phyloP scores from a whole-genome alignment of 2,888 invertebrate species.

The Aspidapion aeneum region DNA sequence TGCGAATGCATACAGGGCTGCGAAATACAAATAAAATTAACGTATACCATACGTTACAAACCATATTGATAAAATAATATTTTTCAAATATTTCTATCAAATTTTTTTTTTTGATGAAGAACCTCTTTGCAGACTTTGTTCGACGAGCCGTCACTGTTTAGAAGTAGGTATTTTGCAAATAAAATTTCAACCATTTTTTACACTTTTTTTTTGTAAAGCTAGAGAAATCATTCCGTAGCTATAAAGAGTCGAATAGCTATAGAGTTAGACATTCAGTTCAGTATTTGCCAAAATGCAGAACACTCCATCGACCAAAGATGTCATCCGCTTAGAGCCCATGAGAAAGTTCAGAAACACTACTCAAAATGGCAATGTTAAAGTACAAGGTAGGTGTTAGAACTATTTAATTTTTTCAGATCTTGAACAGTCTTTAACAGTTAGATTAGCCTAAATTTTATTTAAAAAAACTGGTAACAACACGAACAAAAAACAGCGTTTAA shows the following conservation, averaged over 20 bases:
- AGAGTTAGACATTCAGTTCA: neutral
- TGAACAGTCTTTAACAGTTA: too few species aligned
- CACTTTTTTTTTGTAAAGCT: neutral
- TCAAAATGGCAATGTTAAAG: conserved; percentile 56
- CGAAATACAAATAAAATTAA: too few species aligned
- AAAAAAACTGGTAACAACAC: too few species aligned
- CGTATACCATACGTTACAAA: too few species aligned
- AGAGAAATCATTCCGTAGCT: neutral
- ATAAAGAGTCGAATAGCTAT: neutral
- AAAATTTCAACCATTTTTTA: neutral
- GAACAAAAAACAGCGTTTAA: too few species aligned
- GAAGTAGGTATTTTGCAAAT: neutral
- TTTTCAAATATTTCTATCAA: too few species aligned
- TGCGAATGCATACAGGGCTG: too few species aligned
- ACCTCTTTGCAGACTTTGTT: too few species aligned
- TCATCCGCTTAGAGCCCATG: conserved; percentile 62
- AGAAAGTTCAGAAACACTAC: conserved; percentile 61
- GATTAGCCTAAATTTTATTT: too few species aligned
- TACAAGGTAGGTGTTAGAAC: conserved; percentile 52
- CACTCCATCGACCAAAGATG: conserved; percentile 47
- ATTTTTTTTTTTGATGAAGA: too few species aligned
- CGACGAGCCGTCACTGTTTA: too few species aligned
- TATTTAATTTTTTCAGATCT: conserved; percentile 4
- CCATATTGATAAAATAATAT: too few species aligned
- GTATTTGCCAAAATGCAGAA: conserved; percentile 35